Percentiles rank a stretch among this genome's conserved stretches.
phyloP scores from a whole-genome alignment of 2,888 invertebrate genomes.

The Cristatella mucedo region DNA sequence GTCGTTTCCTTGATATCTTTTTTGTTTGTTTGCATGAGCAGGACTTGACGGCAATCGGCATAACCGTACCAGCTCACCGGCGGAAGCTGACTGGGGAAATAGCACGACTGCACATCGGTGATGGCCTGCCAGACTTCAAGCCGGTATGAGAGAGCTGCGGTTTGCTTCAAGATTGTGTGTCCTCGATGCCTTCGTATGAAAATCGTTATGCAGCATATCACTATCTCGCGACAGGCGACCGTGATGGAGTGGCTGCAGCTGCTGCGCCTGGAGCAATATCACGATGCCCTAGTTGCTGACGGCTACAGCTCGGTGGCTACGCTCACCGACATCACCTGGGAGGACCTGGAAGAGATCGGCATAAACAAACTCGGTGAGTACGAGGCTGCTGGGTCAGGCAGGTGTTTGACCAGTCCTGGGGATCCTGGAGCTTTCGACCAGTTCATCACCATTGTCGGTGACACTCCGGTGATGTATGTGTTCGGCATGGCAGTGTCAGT shows the following conservation, averaged over 20 bases:
- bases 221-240: too few species aligned
- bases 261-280: slow-evolving; percentile 77
- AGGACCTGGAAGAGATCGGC: slow-evolving; percentile 89
- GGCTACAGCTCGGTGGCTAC: slow-evolving; percentile 84
- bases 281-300: slow-evolving; percentile 71
- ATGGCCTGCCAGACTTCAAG: slow-evolving; percentile 69
- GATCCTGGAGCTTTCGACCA: too few species aligned
- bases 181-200: too few species aligned
- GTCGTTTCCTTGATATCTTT: too few species aligned
- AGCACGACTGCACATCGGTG: slow-evolving; percentile 76
- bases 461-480: too few species aligned
- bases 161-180: too few species aligned
- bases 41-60: slow-evolving; percentile 53
- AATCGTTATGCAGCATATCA: too few species aligned
- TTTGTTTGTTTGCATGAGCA: slow-evolving; percentile 22
- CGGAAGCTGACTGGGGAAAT: slow-evolving; percentile 91
- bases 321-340: slow-evolving; percentile 89
- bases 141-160: background rate
- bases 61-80: slow-evolving; percentile 90
- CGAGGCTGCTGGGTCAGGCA: too few species aligned
- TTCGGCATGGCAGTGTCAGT: too few species aligned
- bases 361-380: slow-evolving; percentile 41
- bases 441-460: too few species aligned
- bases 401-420: too few species aligned
- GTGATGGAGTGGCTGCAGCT: slow-evolving; percentile 85